phyloP scores from a whole-genome alignment of 2,797 vertebrate genomes.

The Chromobotia macracanthus region DNA sequence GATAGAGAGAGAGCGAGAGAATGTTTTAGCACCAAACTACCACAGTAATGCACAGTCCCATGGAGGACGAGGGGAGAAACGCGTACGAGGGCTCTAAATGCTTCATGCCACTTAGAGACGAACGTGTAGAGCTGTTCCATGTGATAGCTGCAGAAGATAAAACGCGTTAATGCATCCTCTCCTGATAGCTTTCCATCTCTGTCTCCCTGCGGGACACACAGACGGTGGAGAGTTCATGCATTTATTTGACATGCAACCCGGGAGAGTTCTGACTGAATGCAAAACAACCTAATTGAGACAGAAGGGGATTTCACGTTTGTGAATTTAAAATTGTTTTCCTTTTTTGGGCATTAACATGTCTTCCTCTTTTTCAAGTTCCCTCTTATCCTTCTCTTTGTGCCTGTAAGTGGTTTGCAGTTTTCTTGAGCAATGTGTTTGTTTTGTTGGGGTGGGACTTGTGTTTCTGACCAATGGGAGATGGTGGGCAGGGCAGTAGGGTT shows the following conservation, averaged over 20 bases:
- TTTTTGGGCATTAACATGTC: neutral
- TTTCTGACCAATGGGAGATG: too few relatives aligned
- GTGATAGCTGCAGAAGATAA: slow-evolving; percentile 51
- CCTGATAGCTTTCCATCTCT: slow-evolving; percentile 29
- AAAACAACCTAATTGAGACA: slow-evolving; percentile 13
- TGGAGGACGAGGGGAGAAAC: slow-evolving; percentile 24
- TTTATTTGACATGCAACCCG: neutral
- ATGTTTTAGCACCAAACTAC: slow-evolving; percentile 35
- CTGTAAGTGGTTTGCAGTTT: neutral
- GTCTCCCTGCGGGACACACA: slow-evolving; percentile 64
- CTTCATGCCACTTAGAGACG: slow-evolving; percentile 78
- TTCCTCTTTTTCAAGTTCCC: neutral
- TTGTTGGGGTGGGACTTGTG: too few relatives aligned
- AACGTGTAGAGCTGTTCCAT: slow-evolving; percentile 67
- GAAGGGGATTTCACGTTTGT: slow-evolving; percentile 10
- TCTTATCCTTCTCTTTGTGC: neutral
- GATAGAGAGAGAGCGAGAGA: slow-evolving; percentile 1
- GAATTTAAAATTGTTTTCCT: neutral
- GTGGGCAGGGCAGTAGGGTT: too few relatives aligned
- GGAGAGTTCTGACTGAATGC: neutral
- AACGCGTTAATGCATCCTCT: slow-evolving; percentile 55
- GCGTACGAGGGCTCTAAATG: slow-evolving; percentile 71
- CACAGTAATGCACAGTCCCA: slow-evolving; percentile 11
- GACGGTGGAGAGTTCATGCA: slow-evolving; percentile 48
- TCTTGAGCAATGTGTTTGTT: too few relatives aligned